These are phyloP conservation scores for Sarcophaga bullata DNA, from an alignment of 1,140 invertebrate species.

Conservation along the genomic window DNA sequence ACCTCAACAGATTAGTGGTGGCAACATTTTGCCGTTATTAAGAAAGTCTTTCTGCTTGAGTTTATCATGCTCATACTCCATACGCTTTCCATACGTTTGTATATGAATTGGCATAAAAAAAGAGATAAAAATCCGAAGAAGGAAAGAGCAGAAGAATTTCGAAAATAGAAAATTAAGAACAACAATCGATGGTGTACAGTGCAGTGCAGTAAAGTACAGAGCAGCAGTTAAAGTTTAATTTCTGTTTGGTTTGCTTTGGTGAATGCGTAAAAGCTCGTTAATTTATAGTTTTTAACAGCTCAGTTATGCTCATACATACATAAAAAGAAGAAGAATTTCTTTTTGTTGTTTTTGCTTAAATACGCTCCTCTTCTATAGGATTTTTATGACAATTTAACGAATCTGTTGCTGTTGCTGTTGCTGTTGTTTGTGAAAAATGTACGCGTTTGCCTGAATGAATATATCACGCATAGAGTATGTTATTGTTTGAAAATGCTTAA, in stretches of 20 bases:
- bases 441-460: too few species aligned
- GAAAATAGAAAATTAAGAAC: neutral
- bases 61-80: neutral
- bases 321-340: neutral
- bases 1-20: conserved; percentile 64
- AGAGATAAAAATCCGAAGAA: conserved; percentile 15
- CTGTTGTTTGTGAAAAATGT: too few species aligned
- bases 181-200: conserved; percentile 5
- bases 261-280: conserved; percentile 4
- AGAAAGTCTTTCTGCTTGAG: conserved; percentile 3
- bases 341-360: too few species aligned
- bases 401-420: neutral
- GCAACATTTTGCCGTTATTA: conserved; percentile 35
- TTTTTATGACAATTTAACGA: conserved; percentile 34
- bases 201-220: neutral
- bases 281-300: conserved; percentile 28
- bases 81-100: too few species aligned
- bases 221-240: too few species aligned
- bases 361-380: neutral
- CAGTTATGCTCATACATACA: conserved; percentile 23
- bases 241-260: neutral
- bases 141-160: conserved; percentile 18
- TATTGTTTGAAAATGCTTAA: neutral
- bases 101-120: neutral
- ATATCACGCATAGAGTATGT: neutral